Conservation (phyloP, 2,113 vertebrate species). For the Chrysemys picta region DNA sequence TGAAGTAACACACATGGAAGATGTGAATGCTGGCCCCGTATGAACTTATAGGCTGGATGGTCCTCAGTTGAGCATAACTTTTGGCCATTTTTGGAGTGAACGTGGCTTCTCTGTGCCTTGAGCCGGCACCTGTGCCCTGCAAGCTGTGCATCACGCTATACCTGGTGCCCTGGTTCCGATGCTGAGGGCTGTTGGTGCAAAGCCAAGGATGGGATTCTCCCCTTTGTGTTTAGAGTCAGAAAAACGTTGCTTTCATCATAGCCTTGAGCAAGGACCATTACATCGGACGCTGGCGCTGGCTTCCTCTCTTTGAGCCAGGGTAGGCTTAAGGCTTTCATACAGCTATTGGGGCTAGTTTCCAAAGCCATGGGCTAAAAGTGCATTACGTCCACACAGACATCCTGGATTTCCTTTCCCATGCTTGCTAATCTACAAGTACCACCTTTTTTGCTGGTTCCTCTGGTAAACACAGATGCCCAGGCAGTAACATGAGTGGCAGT, state of each 20-base stretch:
- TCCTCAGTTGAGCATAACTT: background rate
- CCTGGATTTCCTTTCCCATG: background rate
- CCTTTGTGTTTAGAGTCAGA: background rate
- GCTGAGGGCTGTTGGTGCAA: background rate
- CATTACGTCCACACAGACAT: background rate
- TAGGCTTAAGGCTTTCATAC: background rate
- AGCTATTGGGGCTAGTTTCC: background rate
- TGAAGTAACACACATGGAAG: background rate
- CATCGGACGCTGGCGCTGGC: rapidly evolving
- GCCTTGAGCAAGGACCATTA: background rate
- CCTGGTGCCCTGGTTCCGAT: background rate
- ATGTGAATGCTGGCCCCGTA: background rate
- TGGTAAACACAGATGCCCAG: background rate
- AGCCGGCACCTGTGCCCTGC: background rate
- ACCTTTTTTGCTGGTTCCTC: background rate
- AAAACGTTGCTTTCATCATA: background rate
- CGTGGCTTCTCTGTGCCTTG: background rate
- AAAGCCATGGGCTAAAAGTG: background rate
- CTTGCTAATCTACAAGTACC: background rate
- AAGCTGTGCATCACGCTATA: background rate
- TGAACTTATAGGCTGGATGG: background rate
- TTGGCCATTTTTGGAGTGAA: background rate
- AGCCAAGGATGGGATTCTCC: background rate
- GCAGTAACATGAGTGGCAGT: background rate
- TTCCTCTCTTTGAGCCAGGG: background rate